These are phyloP conservation scores for Lithophane ornitopus DNA, from an alignment of 2,888 invertebrate species.

Conservation along the genomic window DNA sequence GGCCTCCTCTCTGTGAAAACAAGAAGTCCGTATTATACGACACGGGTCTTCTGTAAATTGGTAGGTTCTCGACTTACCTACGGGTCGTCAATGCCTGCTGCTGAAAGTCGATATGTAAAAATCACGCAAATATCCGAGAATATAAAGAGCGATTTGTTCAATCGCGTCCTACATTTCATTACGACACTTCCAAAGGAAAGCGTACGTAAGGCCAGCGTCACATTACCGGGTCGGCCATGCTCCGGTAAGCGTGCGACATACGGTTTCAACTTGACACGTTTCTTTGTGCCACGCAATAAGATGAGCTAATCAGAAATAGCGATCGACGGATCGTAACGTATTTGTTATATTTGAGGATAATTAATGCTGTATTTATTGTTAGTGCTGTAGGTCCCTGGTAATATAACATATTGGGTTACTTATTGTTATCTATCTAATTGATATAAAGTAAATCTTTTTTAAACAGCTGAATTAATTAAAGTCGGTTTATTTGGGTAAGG, in stretches of 20 bases:
- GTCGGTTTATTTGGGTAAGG: neutral
- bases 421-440: neutral
- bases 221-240: conserved; percentile 64
- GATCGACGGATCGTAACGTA: conserved; percentile 53
- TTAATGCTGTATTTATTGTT: conserved; percentile 62
- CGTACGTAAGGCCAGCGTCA: conserved; percentile 38
- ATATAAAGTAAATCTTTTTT: neutral
- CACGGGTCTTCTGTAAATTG: neutral
- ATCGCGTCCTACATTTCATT: conserved; percentile 7
- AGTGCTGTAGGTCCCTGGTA: conserved; percentile 52
- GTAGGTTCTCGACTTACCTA: neutral
- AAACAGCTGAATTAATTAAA: neutral
- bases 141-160: neutral
- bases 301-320: conserved; percentile 66
- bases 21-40: neutral
- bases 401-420: conserved; percentile 36
- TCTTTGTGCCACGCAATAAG: conserved; percentile 72
- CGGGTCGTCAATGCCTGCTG: too few relatives aligned
- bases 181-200: conserved; percentile 26
- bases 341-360: conserved; percentile 56
- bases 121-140: neutral
- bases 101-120: neutral
- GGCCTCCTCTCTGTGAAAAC: neutral
- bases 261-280: conserved; percentile 83
- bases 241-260: conserved; percentile 74